Conservation (phyloP, 2,888 invertebrate genomes). For the Periphyllus acericola region DNA sequence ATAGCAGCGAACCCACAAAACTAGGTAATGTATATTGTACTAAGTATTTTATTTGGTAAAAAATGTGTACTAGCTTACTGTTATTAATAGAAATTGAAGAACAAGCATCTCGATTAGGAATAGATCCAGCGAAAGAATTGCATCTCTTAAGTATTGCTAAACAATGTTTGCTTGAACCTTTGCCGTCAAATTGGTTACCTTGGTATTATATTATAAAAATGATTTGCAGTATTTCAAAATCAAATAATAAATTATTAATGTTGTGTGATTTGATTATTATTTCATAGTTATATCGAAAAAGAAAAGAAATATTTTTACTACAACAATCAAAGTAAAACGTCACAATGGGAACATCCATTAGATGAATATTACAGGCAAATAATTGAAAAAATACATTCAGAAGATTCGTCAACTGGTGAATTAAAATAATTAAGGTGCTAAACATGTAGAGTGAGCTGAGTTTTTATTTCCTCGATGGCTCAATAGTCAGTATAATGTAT, state of each 20-base stretch:
- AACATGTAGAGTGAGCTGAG: neutral
- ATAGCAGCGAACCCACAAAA: slow-evolving; percentile 46
- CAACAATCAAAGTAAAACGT: slow-evolving; percentile 42
- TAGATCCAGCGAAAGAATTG: slow-evolving; percentile 49
- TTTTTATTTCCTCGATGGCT: no score
- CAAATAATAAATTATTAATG: neutral
- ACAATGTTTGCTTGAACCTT: slow-evolving; percentile 61
- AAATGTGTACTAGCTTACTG: neutral
- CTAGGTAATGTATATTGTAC: slow-evolving; percentile 19
- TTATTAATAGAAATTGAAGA: slow-evolving; percentile 59
- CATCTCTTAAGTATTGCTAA: slow-evolving; percentile 57
- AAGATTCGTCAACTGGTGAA: slow-evolving; percentile 44
- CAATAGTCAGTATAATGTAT: no score
- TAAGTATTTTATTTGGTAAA: neutral
- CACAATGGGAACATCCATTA: slow-evolving; percentile 63
- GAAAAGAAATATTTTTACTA: slow-evolving; percentile 58
- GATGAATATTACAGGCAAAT: slow-evolving; percentile 58
- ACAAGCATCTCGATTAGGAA: slow-evolving; percentile 58
- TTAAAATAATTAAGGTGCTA: neutral
- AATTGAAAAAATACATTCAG: slow-evolving; percentile 49
- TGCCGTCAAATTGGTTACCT: slow-evolving; percentile 61
- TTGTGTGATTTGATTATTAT: slow-evolving; percentile 8
- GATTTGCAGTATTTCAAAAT: neutral
- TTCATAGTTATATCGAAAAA: slow-evolving; percentile 50
- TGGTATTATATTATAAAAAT: slow-evolving; percentile 42